Conservation (phyloP, 1,140 invertebrate genomes). For the Harpegnathos saltator region DNA sequence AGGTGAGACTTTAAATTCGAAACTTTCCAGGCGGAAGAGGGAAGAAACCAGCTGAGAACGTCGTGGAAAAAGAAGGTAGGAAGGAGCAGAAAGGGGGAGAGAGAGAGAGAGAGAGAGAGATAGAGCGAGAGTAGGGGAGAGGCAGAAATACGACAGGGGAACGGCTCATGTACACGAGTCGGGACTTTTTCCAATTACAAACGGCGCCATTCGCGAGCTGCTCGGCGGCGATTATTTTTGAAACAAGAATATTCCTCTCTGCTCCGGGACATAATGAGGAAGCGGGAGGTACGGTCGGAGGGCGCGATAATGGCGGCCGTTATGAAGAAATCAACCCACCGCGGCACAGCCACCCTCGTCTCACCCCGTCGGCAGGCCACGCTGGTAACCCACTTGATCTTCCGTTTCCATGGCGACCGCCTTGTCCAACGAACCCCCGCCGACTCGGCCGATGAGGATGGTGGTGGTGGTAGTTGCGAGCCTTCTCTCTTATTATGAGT, state of each 20-base stretch:
- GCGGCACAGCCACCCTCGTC: slow-evolving; percentile 61
- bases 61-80: neutral
- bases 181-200: slow-evolving; percentile 84
- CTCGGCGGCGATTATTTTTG: slow-evolving; percentile 80
- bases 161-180: slow-evolving; percentile 73
- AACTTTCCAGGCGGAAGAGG: slow-evolving; percentile 34
- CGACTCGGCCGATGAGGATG: slow-evolving; percentile 43
- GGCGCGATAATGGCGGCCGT: slow-evolving; percentile 85
- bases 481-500: slow-evolving; percentile 77
- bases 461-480: slow-evolving; percentile 54
- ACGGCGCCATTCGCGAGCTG: slow-evolving; percentile 80
- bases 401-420: slow-evolving; percentile 83
- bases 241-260: slow-evolving; percentile 83
- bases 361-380: slow-evolving; percentile 42
- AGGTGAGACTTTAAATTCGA: slow-evolving; percentile 53
- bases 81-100: neutral
- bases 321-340: slow-evolving; percentile 85
- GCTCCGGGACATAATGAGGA: slow-evolving; percentile 82
- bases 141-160: slow-evolving; percentile 39
- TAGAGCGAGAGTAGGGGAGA: too few species aligned
- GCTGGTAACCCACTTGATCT: slow-evolving; percentile 77
- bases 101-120: slow-evolving; percentile 32
- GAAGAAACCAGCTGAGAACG: slow-evolving; percentile 54
- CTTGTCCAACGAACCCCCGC: slow-evolving; percentile 81
- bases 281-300: slow-evolving; percentile 70